Percentiles rank a stretch among this genome's conserved stretches.
Evolutionary conservation across 1,140 invertebrate species (phyloP).

Genomic region (Grapholita molesta): DNA sequence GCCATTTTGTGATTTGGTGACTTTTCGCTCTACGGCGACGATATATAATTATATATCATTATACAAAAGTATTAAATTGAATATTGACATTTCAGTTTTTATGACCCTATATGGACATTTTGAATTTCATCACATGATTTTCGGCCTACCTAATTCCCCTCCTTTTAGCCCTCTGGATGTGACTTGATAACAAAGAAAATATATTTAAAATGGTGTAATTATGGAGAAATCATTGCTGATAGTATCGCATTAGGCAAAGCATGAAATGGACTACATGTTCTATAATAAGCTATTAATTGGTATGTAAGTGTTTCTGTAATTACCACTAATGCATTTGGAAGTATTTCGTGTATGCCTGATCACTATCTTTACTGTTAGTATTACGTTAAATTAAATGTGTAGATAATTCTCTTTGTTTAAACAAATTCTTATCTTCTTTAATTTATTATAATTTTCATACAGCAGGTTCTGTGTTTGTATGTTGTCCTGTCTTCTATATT

Average conservation of each 20-base stretch:
- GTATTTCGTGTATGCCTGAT: neutral
- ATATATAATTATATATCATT: no score
- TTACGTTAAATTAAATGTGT: conserved; percentile 24
- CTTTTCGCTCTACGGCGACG: no score
- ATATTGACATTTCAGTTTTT: no score
- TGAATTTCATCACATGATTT: neutral
- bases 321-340: neutral
- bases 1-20: no score
- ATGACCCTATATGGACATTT: neutral
- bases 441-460: neutral
- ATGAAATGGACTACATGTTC: neutral
- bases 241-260: conserved; percentile 2
- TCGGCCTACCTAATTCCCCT: neutral
- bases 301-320: conserved; percentile 5
- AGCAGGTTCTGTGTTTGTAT: neutral
- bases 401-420: conserved; percentile 36
- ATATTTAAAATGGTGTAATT: neutral
- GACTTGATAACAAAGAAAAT: neutral
- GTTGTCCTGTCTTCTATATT: no score
- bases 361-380: neutral
- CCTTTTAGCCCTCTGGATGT: neutral
- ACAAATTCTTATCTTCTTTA: neutral
- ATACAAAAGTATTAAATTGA: no score
- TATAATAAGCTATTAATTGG: conserved; percentile 13
- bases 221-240: neutral